Percentiles rank a stretch among this genome's conserved stretches.
Conservation (phyloP, 2,113 vertebrate genomes). For the Noturus placidus region DNA sequence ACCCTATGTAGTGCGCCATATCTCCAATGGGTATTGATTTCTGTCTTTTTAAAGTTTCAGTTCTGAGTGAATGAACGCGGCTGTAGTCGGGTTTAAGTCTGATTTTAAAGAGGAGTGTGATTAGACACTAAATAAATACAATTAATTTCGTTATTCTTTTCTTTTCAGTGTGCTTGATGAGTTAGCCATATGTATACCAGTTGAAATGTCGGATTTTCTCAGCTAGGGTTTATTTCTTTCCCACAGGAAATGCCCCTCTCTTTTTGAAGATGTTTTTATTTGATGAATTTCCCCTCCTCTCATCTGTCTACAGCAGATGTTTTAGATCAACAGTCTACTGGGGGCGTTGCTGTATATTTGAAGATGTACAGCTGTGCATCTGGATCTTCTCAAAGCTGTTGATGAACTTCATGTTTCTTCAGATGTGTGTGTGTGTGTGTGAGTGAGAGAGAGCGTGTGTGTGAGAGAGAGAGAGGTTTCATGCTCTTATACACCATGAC, state of each 20-base stretch:
- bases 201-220: slow-evolving; percentile 42
- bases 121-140: neutral
- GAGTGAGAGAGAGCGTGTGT: no score
- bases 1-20: neutral
- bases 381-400: neutral
- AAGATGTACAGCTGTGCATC: neutral
- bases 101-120: neutral
- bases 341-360: slow-evolving; percentile 1
- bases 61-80: neutral
- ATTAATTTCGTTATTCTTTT: neutral
- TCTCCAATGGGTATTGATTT: neutral
- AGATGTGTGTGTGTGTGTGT: neutral
- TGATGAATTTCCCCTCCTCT: neutral
- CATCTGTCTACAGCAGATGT: slow-evolving; percentile 33
- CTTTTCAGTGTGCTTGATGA: neutral
- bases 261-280: neutral
- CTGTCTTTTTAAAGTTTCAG: neutral
- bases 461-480: neutral
- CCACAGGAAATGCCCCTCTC: slow-evolving; percentile 40
- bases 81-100: neutral
- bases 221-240: slow-evolving; percentile 1
- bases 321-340: slow-evolving; percentile 27
- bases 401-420: neutral
- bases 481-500: neutral
- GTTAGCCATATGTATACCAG: neutral